A percentile compares a stretch with the other conserved stretches of the same genome.
Evolutionary conservation across 2,113 vertebrate genomes (phyloP).

Genomic region (Dasyurus viverrinus): DNA sequence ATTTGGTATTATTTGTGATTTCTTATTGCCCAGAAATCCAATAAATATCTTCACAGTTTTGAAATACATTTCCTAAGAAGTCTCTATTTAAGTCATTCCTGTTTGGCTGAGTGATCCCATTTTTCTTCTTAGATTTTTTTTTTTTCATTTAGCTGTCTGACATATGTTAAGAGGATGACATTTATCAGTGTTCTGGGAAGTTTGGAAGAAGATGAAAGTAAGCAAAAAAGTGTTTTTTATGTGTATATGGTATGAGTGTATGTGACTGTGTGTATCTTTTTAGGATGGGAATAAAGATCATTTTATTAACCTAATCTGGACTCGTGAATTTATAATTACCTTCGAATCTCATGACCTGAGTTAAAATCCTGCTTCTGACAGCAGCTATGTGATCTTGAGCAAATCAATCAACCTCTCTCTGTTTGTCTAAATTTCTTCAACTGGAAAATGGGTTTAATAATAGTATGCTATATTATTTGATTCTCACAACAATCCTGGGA

Average conservation of each 20-base stretch:
- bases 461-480: neutral
- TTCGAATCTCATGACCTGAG: neutral
- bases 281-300: neutral
- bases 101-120: neutral
- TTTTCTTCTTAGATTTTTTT: neutral
- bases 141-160: conserved; percentile 7
- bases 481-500: neutral
- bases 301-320: neutral
- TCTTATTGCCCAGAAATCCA: conserved; percentile 25
- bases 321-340: neutral
- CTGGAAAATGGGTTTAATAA: neutral
- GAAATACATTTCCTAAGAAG: conserved; percentile 25
- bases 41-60: conserved; percentile 7
- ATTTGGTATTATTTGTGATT: conserved; percentile 29
- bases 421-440: neutral
- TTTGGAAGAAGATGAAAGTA: neutral
- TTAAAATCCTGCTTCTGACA: neutral
- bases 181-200: neutral
- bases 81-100: neutral
- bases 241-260: no score
- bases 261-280: neutral
- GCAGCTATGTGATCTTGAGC: neutral
- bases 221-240: neutral
- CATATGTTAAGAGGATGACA: neutral
- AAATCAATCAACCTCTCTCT: neutral